Conservation (phyloP, 2,797 vertebrate genomes). For the Urophycis tenuis region DNA sequence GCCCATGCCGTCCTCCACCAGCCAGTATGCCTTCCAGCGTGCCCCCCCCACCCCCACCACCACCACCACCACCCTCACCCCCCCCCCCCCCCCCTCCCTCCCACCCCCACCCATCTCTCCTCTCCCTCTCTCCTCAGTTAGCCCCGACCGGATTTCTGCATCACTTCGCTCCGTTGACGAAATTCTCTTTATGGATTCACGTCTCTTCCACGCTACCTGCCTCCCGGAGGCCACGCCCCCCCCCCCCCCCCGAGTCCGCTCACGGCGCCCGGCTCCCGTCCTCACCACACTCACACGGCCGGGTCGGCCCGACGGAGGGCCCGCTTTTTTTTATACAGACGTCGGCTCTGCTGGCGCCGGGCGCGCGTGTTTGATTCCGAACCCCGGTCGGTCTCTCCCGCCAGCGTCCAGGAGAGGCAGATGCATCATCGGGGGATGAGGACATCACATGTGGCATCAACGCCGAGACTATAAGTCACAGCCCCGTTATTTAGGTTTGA, state of each 20-base stretch:
- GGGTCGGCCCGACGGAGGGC: too few relatives aligned
- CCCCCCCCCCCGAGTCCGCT: too few relatives aligned
- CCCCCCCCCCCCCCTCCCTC: too few relatives aligned
- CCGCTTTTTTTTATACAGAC: background rate
- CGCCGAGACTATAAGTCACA: too few relatives aligned
- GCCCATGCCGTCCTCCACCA: constrained; percentile 63
- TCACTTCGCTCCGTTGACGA: too few relatives aligned
- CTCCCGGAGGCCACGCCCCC: too few relatives aligned
- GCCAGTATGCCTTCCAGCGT: constrained; percentile 62
- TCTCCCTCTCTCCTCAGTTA: too few relatives aligned
- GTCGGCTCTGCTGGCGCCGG: background rate
- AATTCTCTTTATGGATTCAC: background rate
- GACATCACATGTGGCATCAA: background rate
- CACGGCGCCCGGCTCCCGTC: too few relatives aligned
- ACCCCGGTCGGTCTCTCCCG: background rate
- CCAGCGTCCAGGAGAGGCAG: background rate
- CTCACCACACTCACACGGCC: background rate
- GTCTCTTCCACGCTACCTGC: background rate
- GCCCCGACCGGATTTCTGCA: too few relatives aligned
- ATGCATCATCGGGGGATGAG: background rate
- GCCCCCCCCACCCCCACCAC: constrained; percentile 53
- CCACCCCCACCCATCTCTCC: too few relatives aligned
- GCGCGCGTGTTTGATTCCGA: background rate
- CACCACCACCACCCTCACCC: too few relatives aligned
- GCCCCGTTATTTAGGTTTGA: too few relatives aligned